These are phyloP conservation scores for Anhinga anhinga DNA, from an alignment of 2,113 vertebrate genomes.

Conservation along the genomic window DNA sequence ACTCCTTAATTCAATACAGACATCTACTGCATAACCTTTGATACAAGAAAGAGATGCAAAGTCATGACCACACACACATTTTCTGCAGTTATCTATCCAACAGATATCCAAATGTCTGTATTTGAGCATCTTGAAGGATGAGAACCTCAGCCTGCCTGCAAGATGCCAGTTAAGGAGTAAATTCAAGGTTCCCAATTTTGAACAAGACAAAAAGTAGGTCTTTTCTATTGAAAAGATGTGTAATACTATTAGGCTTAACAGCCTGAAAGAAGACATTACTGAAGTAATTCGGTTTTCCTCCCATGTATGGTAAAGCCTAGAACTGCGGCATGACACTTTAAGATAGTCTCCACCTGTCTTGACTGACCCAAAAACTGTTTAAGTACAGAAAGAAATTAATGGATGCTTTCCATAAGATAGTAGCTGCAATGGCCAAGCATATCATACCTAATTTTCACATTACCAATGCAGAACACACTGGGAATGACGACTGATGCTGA, in stretches of 20 bases:
- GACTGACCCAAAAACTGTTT: background rate
- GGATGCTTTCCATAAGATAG: background rate
- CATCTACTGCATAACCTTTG: too few species aligned
- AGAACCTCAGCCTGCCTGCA: background rate
- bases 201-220: background rate
- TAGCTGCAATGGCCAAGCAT: background rate
- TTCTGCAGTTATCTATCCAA: background rate
- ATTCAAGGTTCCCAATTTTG: background rate
- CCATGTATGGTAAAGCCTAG: background rate
- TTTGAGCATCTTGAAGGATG: background rate
- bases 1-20: background rate
- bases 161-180: background rate
- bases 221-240: background rate
- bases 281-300: background rate
- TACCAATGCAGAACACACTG: background rate
- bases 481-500: background rate
- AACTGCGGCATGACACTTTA: background rate
- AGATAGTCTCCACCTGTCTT: background rate
- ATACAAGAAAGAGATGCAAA: background rate
- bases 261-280: background rate
- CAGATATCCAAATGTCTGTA: background rate
- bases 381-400: background rate
- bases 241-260: background rate
- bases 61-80: background rate
- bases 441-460: fast-evolving